Conservation (phyloP, 2,797 vertebrate species). For the Artibeus lituratus region DNA sequence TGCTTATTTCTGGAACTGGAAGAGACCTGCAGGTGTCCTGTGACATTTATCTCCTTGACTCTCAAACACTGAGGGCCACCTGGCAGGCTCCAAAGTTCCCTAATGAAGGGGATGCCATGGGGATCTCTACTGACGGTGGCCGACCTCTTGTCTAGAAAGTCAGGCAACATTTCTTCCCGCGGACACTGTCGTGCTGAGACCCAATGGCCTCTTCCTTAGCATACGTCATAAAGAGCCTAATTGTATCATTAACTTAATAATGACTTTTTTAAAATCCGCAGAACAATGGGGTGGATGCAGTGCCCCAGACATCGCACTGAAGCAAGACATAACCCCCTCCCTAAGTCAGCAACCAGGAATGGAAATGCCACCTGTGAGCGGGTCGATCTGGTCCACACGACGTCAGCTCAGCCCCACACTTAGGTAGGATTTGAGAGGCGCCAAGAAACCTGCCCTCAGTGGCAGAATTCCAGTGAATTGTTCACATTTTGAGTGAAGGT, state of each 20-base stretch:
- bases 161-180: neutral
- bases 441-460: neutral
- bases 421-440: constrained; percentile 30
- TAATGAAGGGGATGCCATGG: neutral
- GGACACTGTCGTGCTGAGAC: neutral
- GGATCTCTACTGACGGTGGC: neutral
- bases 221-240: neutral
- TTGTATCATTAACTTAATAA: neutral
- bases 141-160: neutral
- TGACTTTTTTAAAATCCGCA: neutral
- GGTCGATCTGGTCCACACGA: too few relatives aligned
- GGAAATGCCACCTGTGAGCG: neutral
- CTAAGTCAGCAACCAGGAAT: neutral
- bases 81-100: neutral
- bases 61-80: neutral
- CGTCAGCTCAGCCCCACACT: neutral
- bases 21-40: neutral
- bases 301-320: neutral
- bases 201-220: neutral
- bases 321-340: neutral
- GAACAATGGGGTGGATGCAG: neutral
- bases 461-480: neutral
- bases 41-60: neutral
- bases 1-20: neutral
- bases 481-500: constrained; percentile 15